These are phyloP conservation scores for Gambusia yucatana DNA, from an alignment of 2,797 vertebrate genomes.

Conservation along the genomic window DNA sequence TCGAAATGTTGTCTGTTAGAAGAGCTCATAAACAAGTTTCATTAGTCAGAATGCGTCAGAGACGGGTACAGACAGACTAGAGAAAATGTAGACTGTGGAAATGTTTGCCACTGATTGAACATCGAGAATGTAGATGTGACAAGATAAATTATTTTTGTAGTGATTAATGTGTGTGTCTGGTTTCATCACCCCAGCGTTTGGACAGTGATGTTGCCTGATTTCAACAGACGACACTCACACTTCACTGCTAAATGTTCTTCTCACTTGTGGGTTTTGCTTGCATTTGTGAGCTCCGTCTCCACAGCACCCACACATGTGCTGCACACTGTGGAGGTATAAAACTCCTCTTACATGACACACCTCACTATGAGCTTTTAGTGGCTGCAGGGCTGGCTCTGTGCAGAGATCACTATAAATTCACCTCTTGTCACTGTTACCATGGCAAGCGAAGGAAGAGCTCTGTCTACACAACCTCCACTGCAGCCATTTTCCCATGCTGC, in stretches of 20 bases:
- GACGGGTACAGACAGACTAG: constrained; percentile 37
- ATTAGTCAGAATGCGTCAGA: constrained; percentile 48
- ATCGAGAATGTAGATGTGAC: constrained; percentile 49
- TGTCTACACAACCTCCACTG: constrained; percentile 72
- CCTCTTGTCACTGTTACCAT: constrained; percentile 82
- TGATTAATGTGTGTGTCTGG: constrained; percentile 58
- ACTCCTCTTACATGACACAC: constrained; percentile 62
- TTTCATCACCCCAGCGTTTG: constrained; percentile 34
- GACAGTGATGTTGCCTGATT: constrained; percentile 37
- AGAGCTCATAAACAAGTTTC: constrained; percentile 51
- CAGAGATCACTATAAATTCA: constrained; percentile 76
- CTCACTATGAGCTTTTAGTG: constrained; percentile 66
- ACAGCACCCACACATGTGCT: constrained; percentile 62
- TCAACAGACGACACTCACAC: constrained; percentile 45
- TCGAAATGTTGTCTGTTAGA: constrained; percentile 44
- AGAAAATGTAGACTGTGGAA: constrained; percentile 36
- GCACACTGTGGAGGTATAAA: constrained; percentile 51
- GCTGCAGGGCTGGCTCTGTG: constrained; percentile 56
- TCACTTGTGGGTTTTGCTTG: constrained; percentile 54
- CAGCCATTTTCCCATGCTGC: constrained; percentile 76
- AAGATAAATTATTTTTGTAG: constrained; percentile 55
- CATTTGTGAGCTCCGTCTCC: constrained; percentile 65
- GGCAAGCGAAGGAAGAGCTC: constrained; percentile 79
- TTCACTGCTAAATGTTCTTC: constrained; percentile 55
- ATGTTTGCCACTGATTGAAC: constrained; percentile 46